Evolutionary conservation across 2,797 vertebrate genomes (phyloP).

Genomic region (Megalops cyprinoides): DNA sequence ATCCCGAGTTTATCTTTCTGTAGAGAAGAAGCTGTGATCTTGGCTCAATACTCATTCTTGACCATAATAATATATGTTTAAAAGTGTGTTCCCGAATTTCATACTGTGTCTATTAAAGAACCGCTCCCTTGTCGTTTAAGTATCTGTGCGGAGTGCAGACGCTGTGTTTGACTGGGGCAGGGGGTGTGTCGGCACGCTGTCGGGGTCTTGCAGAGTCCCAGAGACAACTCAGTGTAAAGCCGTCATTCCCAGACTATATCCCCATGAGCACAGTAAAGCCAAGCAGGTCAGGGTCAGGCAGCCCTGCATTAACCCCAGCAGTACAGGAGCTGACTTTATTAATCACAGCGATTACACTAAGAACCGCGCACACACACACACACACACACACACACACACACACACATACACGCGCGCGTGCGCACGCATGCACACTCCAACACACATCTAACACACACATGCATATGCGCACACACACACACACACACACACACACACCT

Average conservation of each 20-base stretch:
- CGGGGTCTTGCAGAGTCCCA: background rate
- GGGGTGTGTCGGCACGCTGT: background rate
- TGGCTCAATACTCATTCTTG: too few species aligned
- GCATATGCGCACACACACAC: background rate
- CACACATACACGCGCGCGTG: background rate
- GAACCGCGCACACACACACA: background rate
- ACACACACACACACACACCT: background rate
- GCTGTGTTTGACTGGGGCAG: background rate
- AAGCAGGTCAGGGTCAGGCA: constrained; percentile 27
- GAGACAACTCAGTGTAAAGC: constrained; percentile 5
- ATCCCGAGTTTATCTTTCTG: too few species aligned
- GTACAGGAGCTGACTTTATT: constrained; percentile 17
- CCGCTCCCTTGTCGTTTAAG: background rate
- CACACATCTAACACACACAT: too few species aligned
- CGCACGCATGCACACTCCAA: background rate
- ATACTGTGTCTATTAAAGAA: background rate
- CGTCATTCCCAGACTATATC: constrained; percentile 29
- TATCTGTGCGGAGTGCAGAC: background rate
- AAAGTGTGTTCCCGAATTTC: too few species aligned
- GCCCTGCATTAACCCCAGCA: constrained; percentile 31
- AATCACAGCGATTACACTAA: constrained; percentile 29
- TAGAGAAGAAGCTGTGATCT: too few species aligned
- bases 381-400: background rate
- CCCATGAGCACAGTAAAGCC: constrained; percentile 17
- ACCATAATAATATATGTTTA: too few species aligned